Conservation (phyloP, 2,113 vertebrate genomes). For the Crotalus viridis region DNA sequence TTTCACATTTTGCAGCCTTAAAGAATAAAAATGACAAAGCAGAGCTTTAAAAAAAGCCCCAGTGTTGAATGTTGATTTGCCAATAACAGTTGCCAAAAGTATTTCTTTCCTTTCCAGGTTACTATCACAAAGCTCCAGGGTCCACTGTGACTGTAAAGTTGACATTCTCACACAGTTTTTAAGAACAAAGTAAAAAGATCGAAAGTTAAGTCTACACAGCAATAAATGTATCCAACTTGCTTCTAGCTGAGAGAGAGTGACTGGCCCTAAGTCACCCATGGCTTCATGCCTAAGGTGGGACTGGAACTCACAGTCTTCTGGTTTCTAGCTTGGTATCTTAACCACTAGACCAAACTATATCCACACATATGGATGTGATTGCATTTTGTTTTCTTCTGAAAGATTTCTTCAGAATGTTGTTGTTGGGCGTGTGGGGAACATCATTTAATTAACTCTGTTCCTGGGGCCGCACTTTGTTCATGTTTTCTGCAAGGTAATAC, state of each 20-base stretch:
- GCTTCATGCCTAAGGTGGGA: too few species aligned
- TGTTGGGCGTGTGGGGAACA: neutral
- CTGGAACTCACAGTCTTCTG: too few species aligned
- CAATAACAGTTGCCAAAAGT: neutral
- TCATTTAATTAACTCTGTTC: neutral
- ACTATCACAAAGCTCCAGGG: neutral
- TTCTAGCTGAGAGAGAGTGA: neutral
- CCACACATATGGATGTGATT: too few species aligned
- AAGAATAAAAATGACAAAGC: neutral
- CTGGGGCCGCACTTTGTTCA: neutral
- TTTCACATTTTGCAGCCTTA: neutral
- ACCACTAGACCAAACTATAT: neutral
- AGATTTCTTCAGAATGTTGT: neutral
- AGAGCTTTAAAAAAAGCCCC: neutral
- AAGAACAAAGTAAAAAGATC: neutral
- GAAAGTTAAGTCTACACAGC: neutral
- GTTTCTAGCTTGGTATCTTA: too few species aligned
- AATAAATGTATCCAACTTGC: neutral
- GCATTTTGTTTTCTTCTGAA: neutral
- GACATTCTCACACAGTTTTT: neutral
- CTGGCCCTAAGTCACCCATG: too few species aligned
- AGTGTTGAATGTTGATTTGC: fast-evolving
- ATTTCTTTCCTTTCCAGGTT: neutral
- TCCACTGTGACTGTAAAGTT: neutral
- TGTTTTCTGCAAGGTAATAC: neutral